Evolutionary conservation across 2,113 vertebrate species (phyloP).

Genomic region (Gulo gulo): DNA sequence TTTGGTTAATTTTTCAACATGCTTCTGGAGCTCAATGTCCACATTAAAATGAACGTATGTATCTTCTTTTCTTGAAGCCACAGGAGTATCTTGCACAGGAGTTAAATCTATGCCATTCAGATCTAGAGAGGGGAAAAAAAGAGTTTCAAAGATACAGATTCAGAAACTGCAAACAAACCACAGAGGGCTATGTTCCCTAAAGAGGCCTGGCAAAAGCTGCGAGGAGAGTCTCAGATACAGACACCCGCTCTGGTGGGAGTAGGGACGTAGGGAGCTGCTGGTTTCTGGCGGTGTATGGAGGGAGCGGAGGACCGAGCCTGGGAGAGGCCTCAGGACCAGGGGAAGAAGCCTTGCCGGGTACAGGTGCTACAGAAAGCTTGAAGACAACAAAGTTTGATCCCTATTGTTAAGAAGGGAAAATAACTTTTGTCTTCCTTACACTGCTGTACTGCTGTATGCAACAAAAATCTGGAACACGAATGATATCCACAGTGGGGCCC

Average conservation of each 20-base stretch:
- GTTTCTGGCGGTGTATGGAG: background rate
- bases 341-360: background rate
- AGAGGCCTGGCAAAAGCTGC: background rate
- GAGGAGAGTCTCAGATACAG: background rate
- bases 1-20: conserved; percentile 97
- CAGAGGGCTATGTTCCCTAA: background rate
- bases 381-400: background rate
- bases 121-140: conserved; percentile 84
- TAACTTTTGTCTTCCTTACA: background rate
- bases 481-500: background rate
- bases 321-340: background rate
- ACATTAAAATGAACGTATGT: conserved; percentile 95
- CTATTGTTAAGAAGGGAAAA: background rate
- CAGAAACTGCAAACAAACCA: accelerated
- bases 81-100: conserved; percentile 95
- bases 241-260: background rate
- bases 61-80: conserved; percentile 95
- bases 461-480: background rate
- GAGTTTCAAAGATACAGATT: background rate
- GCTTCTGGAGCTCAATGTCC: conserved; percentile 98
- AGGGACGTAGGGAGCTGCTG: background rate
- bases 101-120: conserved; percentile 94
- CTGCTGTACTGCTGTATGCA: background rate
- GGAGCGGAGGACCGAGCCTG: background rate
- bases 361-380: background rate